phyloP scores from a whole-genome alignment of 2,888 invertebrate genomes.

The Cantharis rustica region DNA sequence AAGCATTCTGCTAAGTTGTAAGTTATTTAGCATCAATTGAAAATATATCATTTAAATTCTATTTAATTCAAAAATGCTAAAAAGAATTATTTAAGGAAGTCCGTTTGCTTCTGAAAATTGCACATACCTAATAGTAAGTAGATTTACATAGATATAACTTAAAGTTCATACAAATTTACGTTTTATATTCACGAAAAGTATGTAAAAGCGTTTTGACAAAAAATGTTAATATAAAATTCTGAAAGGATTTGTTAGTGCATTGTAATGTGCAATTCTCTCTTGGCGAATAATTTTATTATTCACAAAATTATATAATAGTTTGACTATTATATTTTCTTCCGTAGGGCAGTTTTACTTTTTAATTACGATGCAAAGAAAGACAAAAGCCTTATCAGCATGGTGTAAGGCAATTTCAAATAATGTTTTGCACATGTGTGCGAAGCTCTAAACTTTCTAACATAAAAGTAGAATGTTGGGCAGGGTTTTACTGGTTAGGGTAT shows the following conservation, averaged over 20 bases:
- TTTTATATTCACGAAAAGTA: background rate
- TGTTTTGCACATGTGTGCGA: background rate
- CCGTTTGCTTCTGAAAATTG: background rate
- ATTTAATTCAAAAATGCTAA: background rate
- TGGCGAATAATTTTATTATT: background rate
- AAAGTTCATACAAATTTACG: background rate
- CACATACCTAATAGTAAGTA: background rate
- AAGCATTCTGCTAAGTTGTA: background rate
- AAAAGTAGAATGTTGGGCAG: background rate
- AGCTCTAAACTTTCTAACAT: background rate
- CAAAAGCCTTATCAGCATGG: background rate
- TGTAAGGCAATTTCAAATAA: background rate
- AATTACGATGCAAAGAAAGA: background rate
- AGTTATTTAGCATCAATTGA: background rate
- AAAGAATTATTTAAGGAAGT: background rate
- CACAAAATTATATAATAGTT: background rate
- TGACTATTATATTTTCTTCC: background rate
- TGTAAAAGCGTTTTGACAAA: background rate
- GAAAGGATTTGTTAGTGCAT: background rate
- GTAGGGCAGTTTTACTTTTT: too few relatives aligned
- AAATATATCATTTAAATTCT: background rate
- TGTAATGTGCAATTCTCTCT: background rate
- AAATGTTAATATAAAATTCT: background rate
- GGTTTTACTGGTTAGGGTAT: background rate
- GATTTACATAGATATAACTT: background rate